phyloP scores from a whole-genome alignment of 2,888 invertebrate genomes.

The Cheilosia vulpina region DNA sequence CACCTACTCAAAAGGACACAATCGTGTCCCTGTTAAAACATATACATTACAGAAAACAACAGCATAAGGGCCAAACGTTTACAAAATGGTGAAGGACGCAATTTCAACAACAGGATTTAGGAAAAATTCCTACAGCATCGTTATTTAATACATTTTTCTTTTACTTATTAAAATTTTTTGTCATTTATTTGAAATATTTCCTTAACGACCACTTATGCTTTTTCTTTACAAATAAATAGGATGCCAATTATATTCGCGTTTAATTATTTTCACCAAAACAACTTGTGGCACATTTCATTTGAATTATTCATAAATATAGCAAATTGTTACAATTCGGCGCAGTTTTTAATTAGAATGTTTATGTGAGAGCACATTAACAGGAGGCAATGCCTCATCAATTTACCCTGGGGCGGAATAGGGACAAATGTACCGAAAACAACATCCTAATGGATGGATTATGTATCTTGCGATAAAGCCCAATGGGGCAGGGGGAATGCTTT shows the following conservation, averaged over 20 bases:
- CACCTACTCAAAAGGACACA: too few species aligned
- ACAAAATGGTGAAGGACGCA: too few species aligned
- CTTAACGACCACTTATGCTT: not conserved
- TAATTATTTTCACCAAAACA: constrained; percentile 7
- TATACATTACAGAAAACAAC: too few species aligned
- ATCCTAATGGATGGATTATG: constrained; percentile 3
- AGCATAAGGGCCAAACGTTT: too few species aligned
- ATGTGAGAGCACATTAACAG: not conserved
- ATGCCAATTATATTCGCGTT: constrained; percentile 9
- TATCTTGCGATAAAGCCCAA: not conserved
- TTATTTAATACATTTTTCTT: too few species aligned
- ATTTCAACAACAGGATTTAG: not conserved
- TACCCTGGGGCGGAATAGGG: not conserved
- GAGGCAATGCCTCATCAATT: constrained; percentile 19
- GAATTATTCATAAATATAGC: constrained; percentile 36
- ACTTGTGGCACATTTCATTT: constrained; percentile 23
- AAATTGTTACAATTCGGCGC: constrained; percentile 11
- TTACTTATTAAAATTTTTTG: not conserved
- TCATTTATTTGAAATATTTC: constrained; percentile 4
- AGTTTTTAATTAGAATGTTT: constrained; percentile 30
- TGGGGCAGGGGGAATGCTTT: not conserved
- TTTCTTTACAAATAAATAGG: not conserved
- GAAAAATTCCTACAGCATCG: not conserved
- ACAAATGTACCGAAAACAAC: constrained; percentile 14
- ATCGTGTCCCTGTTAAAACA: too few species aligned